Percentiles rank a stretch among this genome's conserved stretches.
Conservation (phyloP, 1,140 invertebrate genomes). For the Bombus superbus region DNA sequence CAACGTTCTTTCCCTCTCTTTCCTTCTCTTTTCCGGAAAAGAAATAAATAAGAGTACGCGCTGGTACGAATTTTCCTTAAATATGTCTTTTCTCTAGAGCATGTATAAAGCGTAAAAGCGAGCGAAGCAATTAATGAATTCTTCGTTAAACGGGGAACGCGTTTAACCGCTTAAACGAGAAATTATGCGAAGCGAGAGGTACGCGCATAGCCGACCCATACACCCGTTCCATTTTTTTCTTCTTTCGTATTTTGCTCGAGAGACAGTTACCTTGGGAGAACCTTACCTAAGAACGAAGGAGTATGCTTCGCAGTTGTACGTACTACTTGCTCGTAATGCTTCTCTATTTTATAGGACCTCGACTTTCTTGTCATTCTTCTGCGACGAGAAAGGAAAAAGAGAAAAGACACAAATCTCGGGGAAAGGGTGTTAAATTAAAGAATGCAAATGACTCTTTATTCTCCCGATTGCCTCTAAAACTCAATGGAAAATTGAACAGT, state of each 20-base stretch:
- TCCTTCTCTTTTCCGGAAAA: neutral
- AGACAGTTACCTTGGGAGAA: too few species aligned
- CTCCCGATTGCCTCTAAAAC: too few species aligned
- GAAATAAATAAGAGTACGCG: neutral
- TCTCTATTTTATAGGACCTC: neutral
- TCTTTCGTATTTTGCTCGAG: neutral
- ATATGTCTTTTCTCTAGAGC: neutral
- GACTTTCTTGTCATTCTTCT: neutral
- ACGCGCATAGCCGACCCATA: neutral
- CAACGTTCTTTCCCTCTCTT: too few species aligned
- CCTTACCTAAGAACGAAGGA: neutral
- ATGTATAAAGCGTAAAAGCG: neutral
- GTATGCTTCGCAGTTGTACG: neutral
- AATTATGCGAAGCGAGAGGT: slow-evolving; percentile 11
- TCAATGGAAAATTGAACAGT: too few species aligned
- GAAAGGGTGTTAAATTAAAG: too few species aligned
- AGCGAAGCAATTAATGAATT: slow-evolving; percentile 23
- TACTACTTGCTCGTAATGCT: neutral
- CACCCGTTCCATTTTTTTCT: neutral
- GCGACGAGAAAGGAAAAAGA: too few species aligned
- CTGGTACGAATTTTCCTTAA: neutral
- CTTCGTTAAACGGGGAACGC: slow-evolving; percentile 24
- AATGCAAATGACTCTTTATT: too few species aligned
- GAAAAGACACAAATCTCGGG: too few species aligned
- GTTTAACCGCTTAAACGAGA: slow-evolving; percentile 33